Evolutionary conservation across 2,113 vertebrate species (phyloP).

Genomic region (Lichenostomus cassidix): DNA sequence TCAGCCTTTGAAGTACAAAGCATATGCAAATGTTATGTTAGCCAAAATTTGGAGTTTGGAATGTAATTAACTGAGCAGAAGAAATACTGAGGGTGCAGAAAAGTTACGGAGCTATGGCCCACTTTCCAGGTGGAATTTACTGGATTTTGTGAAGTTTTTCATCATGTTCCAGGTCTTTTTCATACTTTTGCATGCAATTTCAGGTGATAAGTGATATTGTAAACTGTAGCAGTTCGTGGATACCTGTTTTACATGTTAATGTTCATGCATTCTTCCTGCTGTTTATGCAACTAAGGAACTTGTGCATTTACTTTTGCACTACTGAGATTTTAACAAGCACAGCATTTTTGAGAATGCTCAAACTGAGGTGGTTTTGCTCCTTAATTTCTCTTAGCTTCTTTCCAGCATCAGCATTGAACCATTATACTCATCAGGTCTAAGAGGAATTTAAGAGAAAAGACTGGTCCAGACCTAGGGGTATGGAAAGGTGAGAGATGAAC

Average conservation of each 20-base stretch:
- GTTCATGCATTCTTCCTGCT: neutral
- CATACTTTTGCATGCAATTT: neutral
- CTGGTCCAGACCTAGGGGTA: neutral
- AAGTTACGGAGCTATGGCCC: neutral
- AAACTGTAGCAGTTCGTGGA: neutral
- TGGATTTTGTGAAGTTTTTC: neutral
- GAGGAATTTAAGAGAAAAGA: neutral
- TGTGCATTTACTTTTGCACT: slow-evolving; percentile 3
- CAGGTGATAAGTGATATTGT: neutral
- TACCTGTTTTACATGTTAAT: neutral
- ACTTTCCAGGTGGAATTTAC: slow-evolving; percentile 9
- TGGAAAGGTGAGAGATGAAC: neutral
- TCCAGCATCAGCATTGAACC: neutral
- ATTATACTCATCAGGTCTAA: neutral
- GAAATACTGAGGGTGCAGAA: slow-evolving; percentile 44
- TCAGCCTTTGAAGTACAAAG: slow-evolving; percentile 69
- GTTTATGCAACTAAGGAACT: neutral
- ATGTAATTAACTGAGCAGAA: slow-evolving; percentile 45
- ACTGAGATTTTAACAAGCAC: slow-evolving; percentile 2
- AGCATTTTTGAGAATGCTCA: neutral
- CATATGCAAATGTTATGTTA: slow-evolving; percentile 38
- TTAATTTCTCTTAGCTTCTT: neutral
- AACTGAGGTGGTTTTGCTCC: neutral
- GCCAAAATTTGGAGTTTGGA: slow-evolving; percentile 47
- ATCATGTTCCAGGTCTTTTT: neutral